Evolutionary conservation across 1,140 invertebrate genomes (phyloP), one percentile per base, ranked within the genome.

Genomic region (Neuroterus valhalla): DNA sequence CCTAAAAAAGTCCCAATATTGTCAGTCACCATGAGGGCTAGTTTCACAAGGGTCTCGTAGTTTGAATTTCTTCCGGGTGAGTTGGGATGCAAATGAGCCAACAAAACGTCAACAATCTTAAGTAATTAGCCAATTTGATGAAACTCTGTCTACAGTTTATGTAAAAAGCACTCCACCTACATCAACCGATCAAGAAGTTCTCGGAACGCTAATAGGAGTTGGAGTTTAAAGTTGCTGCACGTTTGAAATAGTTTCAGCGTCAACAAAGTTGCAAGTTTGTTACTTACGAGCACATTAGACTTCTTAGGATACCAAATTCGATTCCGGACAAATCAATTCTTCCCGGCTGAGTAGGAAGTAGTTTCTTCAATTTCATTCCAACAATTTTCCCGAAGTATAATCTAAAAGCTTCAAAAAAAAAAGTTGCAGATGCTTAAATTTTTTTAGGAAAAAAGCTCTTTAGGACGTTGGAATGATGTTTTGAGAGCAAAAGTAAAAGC

Each of bases 31-130:
- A n/a, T n/a, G n/a, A n/a, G n/a, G n/a, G n/a, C n/a, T n/a, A n/a
- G n/a, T n/a, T n/a, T n/a, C n/a, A n/a, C n/a, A n/a, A n/a, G n/a
- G n/a, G 15, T 12, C 21, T 26, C 3, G 26, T 14, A 14, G 26
- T 55, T 11, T 21, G 3, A 26, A 55, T 15, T 55, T 55, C 26
- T 14, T 10, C 50, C 21, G 26, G 17, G 19, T 50, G 17, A 50
- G 48, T 26, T 15, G 26, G 26, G 23, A 10, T 55, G 10, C 21
- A 55, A 55, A 12, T 15, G 2, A 6, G 31, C 55, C 31, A 62
- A 62, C 14, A 14, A 62, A 62, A 62, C n/a, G 23, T 26, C 55
- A 62, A 62, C 55, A 62, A 62, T 62, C 26, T 62, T 62, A 5
- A 55, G 23, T 62, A 62, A 62, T 62, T 62, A 62, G 21, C 11